Conservation (phyloP, 1,140 invertebrate genomes). For the Temnothorax curvispinosus region DNA sequence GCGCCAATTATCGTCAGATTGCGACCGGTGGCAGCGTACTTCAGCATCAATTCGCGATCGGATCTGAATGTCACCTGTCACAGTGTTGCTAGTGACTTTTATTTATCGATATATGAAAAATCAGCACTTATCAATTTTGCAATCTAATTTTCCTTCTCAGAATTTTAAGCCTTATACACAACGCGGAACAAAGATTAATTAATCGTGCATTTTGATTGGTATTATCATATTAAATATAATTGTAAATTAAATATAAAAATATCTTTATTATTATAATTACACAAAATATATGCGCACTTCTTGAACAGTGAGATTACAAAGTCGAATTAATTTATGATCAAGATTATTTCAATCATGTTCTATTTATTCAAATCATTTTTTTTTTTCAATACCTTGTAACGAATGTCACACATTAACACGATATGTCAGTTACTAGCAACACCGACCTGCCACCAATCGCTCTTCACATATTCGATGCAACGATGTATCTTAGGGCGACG, state of each 20-base stretch:
- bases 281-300: background rate
- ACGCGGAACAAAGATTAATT: background rate
- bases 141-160: background rate
- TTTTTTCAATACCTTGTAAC: background rate
- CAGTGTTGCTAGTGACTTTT: background rate
- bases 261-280: background rate
- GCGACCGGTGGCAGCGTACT: conserved; percentile 55
- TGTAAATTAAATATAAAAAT: background rate
- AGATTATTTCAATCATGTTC: background rate
- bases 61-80: conserved; percentile 35
- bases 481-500: conserved; percentile 13
- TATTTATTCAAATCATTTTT: background rate
- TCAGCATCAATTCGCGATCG: conserved; percentile 60
- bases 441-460: conserved; percentile 69
- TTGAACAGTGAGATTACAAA: background rate
- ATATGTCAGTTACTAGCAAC: background rate
- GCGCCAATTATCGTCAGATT: conserved; percentile 60
- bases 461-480: conserved; percentile 67
- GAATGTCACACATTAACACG: background rate
- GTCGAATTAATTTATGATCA: background rate
- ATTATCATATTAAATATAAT: background rate
- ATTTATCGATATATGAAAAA: background rate
- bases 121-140: background rate
- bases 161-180: background rate
- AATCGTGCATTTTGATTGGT: background rate